Conservation (phyloP, 1,140 invertebrate genomes). For the Bombus ignitus region DNA sequence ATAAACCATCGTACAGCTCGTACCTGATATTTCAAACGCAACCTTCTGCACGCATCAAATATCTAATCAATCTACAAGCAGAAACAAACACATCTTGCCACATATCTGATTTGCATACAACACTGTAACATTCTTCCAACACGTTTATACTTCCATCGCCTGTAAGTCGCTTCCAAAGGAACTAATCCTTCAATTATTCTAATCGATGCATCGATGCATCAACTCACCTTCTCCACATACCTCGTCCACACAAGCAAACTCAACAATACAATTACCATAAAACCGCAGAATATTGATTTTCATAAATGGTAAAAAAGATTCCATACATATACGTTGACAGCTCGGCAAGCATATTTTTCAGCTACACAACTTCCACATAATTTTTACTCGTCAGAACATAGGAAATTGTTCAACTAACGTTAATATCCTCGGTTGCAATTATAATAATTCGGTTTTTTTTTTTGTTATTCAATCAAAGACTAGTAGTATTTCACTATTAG, state of each 20-base stretch:
- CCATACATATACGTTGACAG: too few relatives aligned
- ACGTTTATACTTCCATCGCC: background rate
- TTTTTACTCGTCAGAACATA: too few relatives aligned
- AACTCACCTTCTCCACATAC: too few relatives aligned
- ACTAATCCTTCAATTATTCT: conserved; percentile 12
- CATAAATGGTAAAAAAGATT: too few relatives aligned
- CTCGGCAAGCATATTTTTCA: too few relatives aligned
- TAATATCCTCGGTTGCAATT: background rate
- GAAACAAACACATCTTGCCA: background rate
- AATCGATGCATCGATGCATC: background rate
- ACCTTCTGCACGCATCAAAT: background rate
- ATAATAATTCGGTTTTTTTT: background rate
- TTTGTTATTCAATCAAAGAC: background rate
- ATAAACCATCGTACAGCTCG: background rate
- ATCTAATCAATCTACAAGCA: background rate
- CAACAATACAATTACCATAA: background rate
- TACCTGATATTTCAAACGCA: background rate
- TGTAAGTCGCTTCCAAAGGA: background rate
- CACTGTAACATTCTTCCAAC: background rate
- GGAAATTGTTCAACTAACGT: too few relatives aligned
- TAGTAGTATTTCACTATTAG: background rate
- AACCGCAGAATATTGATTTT: background rate
- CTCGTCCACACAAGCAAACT: background rate
- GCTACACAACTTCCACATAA: too few relatives aligned
- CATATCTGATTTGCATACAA: background rate